A percentile compares a stretch with the other conserved stretches of the same genome.
Conservation (phyloP, 2,888 invertebrate genomes). For the Hypsopygia costalis region DNA sequence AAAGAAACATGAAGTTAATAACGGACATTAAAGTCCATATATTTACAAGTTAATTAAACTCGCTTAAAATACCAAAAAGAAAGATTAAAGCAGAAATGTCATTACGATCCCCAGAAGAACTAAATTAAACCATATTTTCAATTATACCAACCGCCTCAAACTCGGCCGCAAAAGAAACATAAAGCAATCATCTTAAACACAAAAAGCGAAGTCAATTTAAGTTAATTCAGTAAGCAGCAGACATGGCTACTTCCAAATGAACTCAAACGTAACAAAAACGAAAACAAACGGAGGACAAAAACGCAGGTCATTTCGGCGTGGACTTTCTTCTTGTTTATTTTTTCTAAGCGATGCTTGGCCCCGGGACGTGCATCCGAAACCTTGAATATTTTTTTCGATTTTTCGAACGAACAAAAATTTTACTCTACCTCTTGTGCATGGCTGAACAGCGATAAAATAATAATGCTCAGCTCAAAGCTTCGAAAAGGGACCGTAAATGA, state of each 20-base stretch:
- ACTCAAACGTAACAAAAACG: constrained; percentile 78
- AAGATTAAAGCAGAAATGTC: constrained; percentile 15
- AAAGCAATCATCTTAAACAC: constrained; percentile 47
- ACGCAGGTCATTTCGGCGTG: constrained; percentile 77
- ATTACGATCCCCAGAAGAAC: constrained; percentile 16
- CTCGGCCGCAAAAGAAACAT: constrained; percentile 50
- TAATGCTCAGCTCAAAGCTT: constrained; percentile 54
- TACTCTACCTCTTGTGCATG: constrained; percentile 64
- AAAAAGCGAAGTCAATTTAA: constrained; percentile 70
- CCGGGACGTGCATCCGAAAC: constrained; percentile 77
- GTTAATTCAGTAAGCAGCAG: constrained; percentile 77
- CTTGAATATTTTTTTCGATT: constrained; percentile 59
- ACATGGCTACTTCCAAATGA: constrained; percentile 79
- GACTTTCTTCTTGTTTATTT: constrained; percentile 75
- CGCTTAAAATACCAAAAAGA: background rate
- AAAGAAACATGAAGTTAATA: background rate
- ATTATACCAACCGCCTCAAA: constrained; percentile 32
- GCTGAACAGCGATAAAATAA: constrained; percentile 73
- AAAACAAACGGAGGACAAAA: constrained; percentile 78
- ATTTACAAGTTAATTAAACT: constrained; percentile 8
- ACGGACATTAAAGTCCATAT: background rate
- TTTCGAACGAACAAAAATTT: constrained; percentile 60
- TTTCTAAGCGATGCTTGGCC: constrained; percentile 58
- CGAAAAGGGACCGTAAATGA: constrained; percentile 61
- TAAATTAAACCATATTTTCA: constrained; percentile 25